These are phyloP conservation scores for Nemoura dubitans DNA, from an alignment of 2,888 invertebrate species.

Conservation along the genomic window DNA sequence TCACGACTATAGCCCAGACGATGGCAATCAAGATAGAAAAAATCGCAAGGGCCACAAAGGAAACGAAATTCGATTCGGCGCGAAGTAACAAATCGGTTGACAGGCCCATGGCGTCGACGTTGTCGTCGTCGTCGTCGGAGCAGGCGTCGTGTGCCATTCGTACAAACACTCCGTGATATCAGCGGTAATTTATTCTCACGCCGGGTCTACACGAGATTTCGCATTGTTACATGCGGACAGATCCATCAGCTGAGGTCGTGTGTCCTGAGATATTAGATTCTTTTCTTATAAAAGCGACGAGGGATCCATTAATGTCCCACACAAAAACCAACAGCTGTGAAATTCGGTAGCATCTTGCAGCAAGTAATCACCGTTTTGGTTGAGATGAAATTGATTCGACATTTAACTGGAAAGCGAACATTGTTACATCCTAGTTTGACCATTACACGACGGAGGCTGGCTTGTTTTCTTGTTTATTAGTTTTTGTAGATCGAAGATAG, in stretches of 20 bases:
- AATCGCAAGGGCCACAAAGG: not conserved
- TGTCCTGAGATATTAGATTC: not conserved
- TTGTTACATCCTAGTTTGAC: not conserved
- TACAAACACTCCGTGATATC: not conserved
- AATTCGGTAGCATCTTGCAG: not conserved
- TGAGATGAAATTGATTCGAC: not conserved
- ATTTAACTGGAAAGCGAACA: not conserved
- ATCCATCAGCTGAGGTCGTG: not conserved
- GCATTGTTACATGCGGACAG: not conserved
- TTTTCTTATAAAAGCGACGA: not conserved
- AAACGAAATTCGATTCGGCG: not conserved
- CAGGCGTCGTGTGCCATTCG: not conserved
- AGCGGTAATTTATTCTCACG: not conserved
- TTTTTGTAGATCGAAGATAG: not conserved
- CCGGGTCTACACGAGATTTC: not conserved
- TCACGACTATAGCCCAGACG: not conserved
- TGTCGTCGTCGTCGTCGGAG: not conserved
- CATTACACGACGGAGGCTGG: not conserved
- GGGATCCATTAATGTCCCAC: not conserved
- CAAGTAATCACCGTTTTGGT: not conserved
- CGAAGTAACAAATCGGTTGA: not conserved
- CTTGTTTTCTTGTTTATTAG: constrained; percentile 7
- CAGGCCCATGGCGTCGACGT: not conserved
- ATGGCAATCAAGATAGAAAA: not conserved
- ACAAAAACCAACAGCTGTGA: not conserved